Evolutionary conservation across 92 coral and sea anemone genomes (phyloP), one percentile per base, ranked within the genome.

Genomic region (Pocillopora grandis): DNA sequence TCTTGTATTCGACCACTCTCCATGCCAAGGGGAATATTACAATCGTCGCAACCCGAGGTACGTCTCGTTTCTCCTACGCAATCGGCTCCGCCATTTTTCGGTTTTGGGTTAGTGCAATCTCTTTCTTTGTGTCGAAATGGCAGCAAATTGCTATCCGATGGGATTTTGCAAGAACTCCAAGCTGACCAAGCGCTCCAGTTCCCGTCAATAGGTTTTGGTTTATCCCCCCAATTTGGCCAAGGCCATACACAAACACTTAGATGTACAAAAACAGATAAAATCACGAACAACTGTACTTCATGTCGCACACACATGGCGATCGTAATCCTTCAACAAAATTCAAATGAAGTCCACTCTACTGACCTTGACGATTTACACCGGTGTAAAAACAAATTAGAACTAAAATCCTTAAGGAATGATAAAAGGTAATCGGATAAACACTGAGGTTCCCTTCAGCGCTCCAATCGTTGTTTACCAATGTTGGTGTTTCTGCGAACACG

Each of bases 101-200:
- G 98, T 21, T 91, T 80, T 15, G 98, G 98, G 71, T 94, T 89
- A 0, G 95, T 84, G 63, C 98, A 94, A 57, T 76, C 79, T 82
- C 98, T 87, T 75, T 90, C 86, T 61, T 84, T 91, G 66, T 71
- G 85, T 35, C 98, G 93, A 83, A 87, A 90, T 68, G 98, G 94
- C 70, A 85, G 84, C 52, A 65, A 72, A 49, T 82, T 83, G 11
- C 72, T 73, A 37, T 88, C 79, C 63, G 66, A 70, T 16, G 83
- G 81, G 58, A 80, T 66, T 61, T 89, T 94, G 76, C 98, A 94
- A 42, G 95, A 66, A 80, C 95, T 91, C 93, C 92, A 94, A 2
- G 85, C 33, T 19, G 95, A 87, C 98, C 98, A 94, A 59, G 82
- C 66, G 79, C 89, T 92, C 98, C 98, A 94, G n/a, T 87, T 87